Base-by-base conservation (phyloP, 1,140 invertebrate genomes). In the Drosophila takahashii region DNA sequence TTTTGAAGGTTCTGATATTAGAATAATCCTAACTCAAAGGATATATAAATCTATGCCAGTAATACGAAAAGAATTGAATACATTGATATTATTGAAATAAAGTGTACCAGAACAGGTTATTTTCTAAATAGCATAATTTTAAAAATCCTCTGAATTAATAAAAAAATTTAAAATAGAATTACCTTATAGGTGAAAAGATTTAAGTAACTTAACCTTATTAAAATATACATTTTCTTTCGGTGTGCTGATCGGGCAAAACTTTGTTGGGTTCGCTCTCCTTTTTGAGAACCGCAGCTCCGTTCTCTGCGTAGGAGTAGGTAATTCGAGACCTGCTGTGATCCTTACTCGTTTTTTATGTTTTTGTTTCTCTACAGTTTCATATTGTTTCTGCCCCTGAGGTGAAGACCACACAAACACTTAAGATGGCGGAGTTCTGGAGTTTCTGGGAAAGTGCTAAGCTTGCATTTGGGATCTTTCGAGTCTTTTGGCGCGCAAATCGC, bases 401-500 rank as follows among this genome's bases (percentile, higher is more conserved):
- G 22, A 37, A 48, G 67, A 89, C 83, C 83, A 86, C 83, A 86
- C 83, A 86, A 10, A 26, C 9, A 8, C 69, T 18, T n/a, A 87
- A 86, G 74, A 86, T 86, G 83, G 83, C 83, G 58, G 44, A 59
- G 6, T 47, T 56, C 47, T 79, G 58, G 44, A 59, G 6, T 47
- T 56, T 57, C 51, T 56, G 10, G 57, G 57, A 72, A 62, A 51
- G 34, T 64, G 71, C 47, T 54, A 62, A 75, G 71, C 36, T 80
- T 76, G 53, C 75, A 71, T 60, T 74, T 50, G 37, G 26, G 13
- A 27, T 32, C 47, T 22, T 26, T 10, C 8, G 58, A 29, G 22
- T 22, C 74, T 81, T 83, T 81, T 83, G 78, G 73, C 83, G 83
- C 79, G 84, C 70, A 53, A 83, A 86, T 61, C 29, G 58, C 39